These are phyloP conservation scores for Galaxias olidus DNA, from an alignment of 2,797 vertebrate species.

Conservation along the genomic window DNA sequence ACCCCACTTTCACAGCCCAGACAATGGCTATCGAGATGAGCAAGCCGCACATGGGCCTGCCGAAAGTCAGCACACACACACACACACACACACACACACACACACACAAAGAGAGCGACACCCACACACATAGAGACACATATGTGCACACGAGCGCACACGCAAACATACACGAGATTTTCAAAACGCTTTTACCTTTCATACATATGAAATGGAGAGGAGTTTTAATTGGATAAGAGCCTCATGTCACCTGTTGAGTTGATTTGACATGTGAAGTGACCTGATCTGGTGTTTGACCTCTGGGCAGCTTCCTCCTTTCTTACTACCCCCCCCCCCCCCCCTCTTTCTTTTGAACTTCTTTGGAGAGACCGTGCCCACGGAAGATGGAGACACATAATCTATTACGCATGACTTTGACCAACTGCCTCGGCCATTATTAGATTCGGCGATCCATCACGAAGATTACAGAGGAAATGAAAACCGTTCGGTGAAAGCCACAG, in stretches of 20 bases:
- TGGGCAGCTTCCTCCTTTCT: no score
- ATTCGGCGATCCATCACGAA: no score
- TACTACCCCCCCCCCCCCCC: no score
- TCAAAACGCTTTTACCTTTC: neutral
- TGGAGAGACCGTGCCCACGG: no score
- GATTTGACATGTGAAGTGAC: no score
- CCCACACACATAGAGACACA: constrained; percentile 1
- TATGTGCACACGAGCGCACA: constrained; percentile 9
- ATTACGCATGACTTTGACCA: no score
- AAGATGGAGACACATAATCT: no score
- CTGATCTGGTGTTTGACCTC: no score
- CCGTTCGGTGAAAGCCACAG: no score
- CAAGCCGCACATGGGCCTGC: constrained; percentile 51
- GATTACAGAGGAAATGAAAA: no score
- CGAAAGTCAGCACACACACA: constrained; percentile 45
- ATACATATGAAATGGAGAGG: constrained; percentile 29
- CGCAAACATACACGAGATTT: constrained; percentile 7
- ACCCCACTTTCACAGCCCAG: constrained; percentile 63
- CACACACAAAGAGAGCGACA: constrained; percentile 11
- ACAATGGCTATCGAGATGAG: constrained; percentile 68
- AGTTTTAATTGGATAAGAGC: constrained; percentile 27
- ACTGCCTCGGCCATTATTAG: no score
- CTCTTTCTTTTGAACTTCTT: no score
- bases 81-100: constrained; percentile 25
- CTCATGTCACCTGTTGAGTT: neutral